These are phyloP conservation scores for Gari tellinella DNA, from an alignment of 2,888 invertebrate species.

Conservation along the genomic window DNA sequence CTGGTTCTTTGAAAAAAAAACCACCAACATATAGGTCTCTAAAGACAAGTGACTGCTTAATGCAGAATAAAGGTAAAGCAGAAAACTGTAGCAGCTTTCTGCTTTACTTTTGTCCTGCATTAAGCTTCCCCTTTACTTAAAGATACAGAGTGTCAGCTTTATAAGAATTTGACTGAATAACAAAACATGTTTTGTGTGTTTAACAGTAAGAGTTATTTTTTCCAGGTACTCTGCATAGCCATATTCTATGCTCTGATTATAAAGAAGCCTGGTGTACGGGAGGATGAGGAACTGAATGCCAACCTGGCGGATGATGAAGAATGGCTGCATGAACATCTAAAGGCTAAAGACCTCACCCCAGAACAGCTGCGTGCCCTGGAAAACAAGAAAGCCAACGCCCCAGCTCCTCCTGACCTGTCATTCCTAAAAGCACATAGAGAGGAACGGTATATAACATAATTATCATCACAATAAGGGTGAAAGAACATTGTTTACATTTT, in stretches of 20 bases:
- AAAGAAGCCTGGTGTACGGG: conserved; percentile 65
- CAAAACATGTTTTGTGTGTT: not conserved
- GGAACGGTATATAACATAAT: too few species aligned
- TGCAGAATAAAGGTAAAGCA: too few species aligned
- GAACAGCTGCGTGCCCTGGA: conserved; percentile 46
- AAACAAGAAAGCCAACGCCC: conserved; percentile 42
- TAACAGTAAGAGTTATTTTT: not conserved
- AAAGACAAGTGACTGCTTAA: too few species aligned
- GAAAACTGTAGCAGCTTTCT: too few species aligned
- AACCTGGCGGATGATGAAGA: conserved; percentile 61
- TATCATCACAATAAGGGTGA: too few species aligned
- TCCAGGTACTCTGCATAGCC: conserved; percentile 61
- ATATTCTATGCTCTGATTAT: conserved; percentile 68
- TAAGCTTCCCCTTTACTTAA: too few species aligned
- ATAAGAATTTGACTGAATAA: too few species aligned
- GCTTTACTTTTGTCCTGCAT: too few species aligned
- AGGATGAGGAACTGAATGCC: conserved; percentile 41
- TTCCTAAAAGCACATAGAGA: conserved; percentile 60
- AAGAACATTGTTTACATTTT: too few species aligned
- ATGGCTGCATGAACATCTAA: conserved; percentile 63
- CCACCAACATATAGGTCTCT: too few species aligned
- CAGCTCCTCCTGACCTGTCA: conserved; percentile 63
- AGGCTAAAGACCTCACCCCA: conserved; percentile 60
- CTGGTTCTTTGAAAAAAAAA: too few species aligned
- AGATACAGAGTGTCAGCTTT: too few species aligned